Base-by-base conservation (phyloP, 2,888 invertebrate species). In the Philereme transversata region DNA sequence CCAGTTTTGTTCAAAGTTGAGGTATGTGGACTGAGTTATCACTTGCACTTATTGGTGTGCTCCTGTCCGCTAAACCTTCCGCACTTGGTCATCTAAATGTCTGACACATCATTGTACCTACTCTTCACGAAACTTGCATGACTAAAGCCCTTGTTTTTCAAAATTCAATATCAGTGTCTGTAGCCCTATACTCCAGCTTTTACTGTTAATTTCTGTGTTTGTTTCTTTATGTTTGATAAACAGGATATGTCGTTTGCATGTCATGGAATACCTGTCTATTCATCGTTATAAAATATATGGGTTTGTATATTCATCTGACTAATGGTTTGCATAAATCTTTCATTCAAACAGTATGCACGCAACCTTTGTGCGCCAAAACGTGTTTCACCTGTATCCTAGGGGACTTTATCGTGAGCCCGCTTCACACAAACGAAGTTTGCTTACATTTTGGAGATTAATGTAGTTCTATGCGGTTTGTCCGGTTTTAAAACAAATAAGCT, bases 11-110 rank as follows among this genome's bases (percentile, higher is more conserved):
- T 46, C 54, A 58, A 51, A 65, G 34, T 59, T 47, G 65, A 70
- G 70, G 70, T 70, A 70, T 55, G 70, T 70, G 59, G 51, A 55
- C 51, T 41, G 10, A 62, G 51, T 57, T 47, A 53, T 58, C 64
- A 68, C 66, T 59, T 61, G 60, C 63, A 67, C 65, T 59, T 9
- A 35, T 57, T 9, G 46, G 60, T 68, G 70, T 65, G 59, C 62
- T 59, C 52, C 61, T 63, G 59, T 56, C 58, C 57, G 45, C 44
- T 51, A 46, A 56, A 64, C 46, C 59, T 61, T 60, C 34, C 36
- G 66, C 66, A 68, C 68, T 64, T 64, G 58, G 59, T 43, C 53
- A 54, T 56, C 50, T 52, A 11, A 46, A 57, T 66, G 36, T 64
- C 11, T 60, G 43, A 58, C 50, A 61, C 69, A 61, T 62, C 10